These are phyloP conservation scores for Drosophila quinaria DNA, from an alignment of 2,888 invertebrate genomes.

Conservation along the genomic window DNA sequence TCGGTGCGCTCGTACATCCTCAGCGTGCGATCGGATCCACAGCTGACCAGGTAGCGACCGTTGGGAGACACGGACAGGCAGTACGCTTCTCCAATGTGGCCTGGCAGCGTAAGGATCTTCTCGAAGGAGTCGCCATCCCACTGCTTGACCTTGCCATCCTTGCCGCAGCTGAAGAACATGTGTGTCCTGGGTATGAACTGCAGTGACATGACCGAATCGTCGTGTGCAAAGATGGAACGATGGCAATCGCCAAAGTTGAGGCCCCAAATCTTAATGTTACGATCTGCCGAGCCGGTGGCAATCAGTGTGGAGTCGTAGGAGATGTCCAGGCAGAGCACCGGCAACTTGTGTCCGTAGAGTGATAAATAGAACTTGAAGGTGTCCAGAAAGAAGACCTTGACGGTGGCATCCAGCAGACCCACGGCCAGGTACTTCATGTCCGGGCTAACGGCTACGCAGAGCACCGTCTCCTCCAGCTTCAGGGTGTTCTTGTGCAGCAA, in stretches of 20 bases:
- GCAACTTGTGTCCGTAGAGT: constrained; percentile 98
- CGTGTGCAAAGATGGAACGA: constrained; percentile 97
- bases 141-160: constrained; percentile 97
- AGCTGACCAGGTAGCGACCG: constrained; percentile 91
- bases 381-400: constrained; percentile 97
- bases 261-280: constrained; percentile 99
- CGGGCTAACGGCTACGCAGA: constrained; percentile 93
- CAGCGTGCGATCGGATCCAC: constrained; percentile 95
- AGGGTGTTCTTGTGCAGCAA: constrained; percentile 92
- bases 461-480: constrained; percentile 94
- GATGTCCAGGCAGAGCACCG: constrained; percentile 97
- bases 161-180: constrained; percentile 96
- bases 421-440: constrained; percentile 95
- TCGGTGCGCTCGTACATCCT: constrained; percentile 94
- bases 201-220: constrained; percentile 96
- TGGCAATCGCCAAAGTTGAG: constrained; percentile 99
- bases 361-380: constrained; percentile 98
- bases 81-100: constrained; percentile 93
- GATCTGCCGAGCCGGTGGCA: constrained; percentile 97
- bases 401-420: constrained; percentile 96
- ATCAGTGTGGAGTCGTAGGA: constrained; percentile 94
- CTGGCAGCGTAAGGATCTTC: constrained; percentile 94
- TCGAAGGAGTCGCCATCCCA: constrained; percentile 98
- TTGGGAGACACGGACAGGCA: constrained; percentile 91
- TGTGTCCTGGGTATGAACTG: constrained; percentile 96